These are phyloP conservation scores for Chrysolina americana DNA, from an alignment of 2,888 invertebrate genomes.

Conservation along the genomic window DNA sequence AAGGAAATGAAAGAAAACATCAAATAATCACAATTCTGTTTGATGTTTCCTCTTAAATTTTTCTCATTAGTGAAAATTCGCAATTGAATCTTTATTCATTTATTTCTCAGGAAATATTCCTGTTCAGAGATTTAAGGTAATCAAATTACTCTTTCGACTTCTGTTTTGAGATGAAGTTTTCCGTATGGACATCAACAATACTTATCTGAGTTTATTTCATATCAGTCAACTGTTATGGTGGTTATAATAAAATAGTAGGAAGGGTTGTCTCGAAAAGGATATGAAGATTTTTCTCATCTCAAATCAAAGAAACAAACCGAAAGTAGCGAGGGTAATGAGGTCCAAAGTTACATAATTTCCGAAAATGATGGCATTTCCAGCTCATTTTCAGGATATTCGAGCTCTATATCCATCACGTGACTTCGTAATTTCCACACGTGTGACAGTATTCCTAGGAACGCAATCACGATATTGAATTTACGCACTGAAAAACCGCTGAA, in stretches of 20 bases:
- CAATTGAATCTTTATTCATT: not conserved
- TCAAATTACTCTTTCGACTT: not conserved
- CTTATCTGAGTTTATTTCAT: too few relatives aligned
- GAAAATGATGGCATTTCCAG: not conserved
- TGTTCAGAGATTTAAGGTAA: not conserved
- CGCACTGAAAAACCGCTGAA: constrained; percentile 9
- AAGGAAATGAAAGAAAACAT: constrained; percentile 7
- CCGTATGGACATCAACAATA: too few relatives aligned
- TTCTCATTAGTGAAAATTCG: constrained; percentile 1
- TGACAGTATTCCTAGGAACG: not conserved
- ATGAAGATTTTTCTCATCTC: too few relatives aligned
- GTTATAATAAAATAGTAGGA: too few relatives aligned
- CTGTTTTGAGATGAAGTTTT: too few relatives aligned
- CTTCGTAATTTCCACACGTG: constrained; percentile 3
- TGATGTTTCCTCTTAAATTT: not conserved
- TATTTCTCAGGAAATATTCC: not conserved
- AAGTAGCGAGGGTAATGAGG: too few relatives aligned
- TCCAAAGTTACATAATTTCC: too few relatives aligned
- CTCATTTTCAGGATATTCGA: not conserved
- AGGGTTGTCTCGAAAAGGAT: too few relatives aligned
- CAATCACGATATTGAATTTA: constrained; percentile 5
- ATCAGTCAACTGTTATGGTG: too few relatives aligned
- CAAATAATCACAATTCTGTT: not conserved
- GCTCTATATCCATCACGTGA: not conserved
- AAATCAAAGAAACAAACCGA: too few relatives aligned